Conservation (phyloP, 35 echinoderm and acorn worm species). For the Ophioderma brevispina region DNA sequence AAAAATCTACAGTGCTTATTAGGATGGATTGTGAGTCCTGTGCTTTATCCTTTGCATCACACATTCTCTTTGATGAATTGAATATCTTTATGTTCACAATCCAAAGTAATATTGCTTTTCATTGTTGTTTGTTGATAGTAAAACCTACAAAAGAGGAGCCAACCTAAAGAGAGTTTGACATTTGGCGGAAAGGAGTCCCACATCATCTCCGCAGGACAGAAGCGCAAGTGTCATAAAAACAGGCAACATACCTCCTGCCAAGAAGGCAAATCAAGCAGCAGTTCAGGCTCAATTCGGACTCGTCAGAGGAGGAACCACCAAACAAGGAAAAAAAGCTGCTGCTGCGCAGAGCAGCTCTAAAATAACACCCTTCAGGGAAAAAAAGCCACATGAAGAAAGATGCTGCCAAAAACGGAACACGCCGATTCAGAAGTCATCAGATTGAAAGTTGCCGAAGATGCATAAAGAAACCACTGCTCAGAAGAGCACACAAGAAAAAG, state of each 20-base stretch:
- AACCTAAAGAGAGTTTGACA: not conserved
- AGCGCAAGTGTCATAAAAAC: not conserved
- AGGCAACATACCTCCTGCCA: not conserved
- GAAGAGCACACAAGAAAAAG: not conserved
- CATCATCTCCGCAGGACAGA: not conserved
- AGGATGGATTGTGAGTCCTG: no score
- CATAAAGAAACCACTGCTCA: not conserved
- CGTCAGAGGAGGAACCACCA: not conserved
- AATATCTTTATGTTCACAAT: no score
- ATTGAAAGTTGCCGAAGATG: slow-evolving; percentile 1
- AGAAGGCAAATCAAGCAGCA: not conserved
- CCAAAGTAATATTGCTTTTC: no score
- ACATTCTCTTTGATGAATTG: no score
- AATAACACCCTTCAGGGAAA: not conserved
- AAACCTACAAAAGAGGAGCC: not conserved
- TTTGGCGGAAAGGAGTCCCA: not conserved
- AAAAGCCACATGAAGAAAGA: not conserved
- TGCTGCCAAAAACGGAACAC: not conserved
- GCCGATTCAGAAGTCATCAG: not conserved
- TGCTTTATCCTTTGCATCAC: no score
- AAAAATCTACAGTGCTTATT: no score
- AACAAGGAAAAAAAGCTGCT: slow-evolving; percentile 2
- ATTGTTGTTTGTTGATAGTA: no score
- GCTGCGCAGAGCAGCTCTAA: not conserved
- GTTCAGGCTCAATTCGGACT: not conserved